These are phyloP conservation scores for Cassiopea andromeda DNA, from an alignment of 30 jellyfish, hydroid and myxozoan species.

Conservation along the genomic window DNA sequence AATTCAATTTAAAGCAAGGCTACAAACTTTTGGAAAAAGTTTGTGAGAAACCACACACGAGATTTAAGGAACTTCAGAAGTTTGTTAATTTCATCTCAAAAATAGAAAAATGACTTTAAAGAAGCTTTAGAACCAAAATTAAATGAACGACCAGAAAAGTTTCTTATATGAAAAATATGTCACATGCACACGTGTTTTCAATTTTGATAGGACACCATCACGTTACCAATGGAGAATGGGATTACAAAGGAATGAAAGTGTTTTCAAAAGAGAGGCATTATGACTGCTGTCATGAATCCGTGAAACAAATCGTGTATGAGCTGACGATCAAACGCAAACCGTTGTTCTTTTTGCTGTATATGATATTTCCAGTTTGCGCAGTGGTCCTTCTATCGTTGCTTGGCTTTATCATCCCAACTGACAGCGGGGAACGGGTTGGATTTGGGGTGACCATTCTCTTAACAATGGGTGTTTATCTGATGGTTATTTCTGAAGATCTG, in stretches of 20 bases:
- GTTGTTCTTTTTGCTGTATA: conserved; percentile 63
- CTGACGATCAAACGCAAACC: conserved; percentile 60
- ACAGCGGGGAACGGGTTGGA: conserved; percentile 84
- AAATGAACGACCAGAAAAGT: too few species aligned
- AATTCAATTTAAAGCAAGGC: too few species aligned
- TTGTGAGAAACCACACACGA: too few species aligned
- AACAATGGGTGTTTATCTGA: conserved; percentile 79
- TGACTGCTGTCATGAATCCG: conserved; percentile 66
- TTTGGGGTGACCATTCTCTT: conserved; percentile 85
- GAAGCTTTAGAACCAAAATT: too few species aligned
- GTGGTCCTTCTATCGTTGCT: conserved; percentile 62
- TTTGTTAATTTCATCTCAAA: too few species aligned
- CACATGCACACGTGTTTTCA: too few species aligned
- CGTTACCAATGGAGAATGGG: conserved; percentile 90
- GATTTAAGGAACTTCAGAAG: too few species aligned
- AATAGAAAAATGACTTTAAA: too few species aligned
- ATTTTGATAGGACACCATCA: conserved; percentile 51
- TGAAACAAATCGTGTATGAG: conserved; percentile 41
- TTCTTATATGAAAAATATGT: too few species aligned
- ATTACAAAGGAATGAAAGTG: conserved; percentile 15
- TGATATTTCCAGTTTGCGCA: conserved; percentile 69
- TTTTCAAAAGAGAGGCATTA: conserved; percentile 19
- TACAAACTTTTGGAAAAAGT: too few species aligned
- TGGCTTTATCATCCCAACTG: conserved; percentile 69
- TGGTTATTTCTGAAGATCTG: conserved; percentile 82